A percentile compares a stretch with the other conserved stretches of the same genome.
These are phyloP conservation scores for Heterodera filipjevi DNA, from an alignment of 2,888 invertebrate genomes.

Conservation along the genomic window DNA sequence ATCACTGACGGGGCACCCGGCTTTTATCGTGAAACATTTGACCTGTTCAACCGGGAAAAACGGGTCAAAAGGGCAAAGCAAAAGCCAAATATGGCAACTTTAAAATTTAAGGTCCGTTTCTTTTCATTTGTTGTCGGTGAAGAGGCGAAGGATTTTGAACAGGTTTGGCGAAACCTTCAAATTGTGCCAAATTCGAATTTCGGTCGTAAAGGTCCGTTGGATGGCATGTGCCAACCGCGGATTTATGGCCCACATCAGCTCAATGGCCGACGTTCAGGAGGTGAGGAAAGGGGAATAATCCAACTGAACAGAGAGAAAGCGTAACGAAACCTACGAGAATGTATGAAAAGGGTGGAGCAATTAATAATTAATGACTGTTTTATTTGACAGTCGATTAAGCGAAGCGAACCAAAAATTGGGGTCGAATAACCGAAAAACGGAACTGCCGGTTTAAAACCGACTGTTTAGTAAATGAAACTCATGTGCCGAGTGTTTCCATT, in stretches of 20 bases:
- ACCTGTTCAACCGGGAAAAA: conserved; percentile 83
- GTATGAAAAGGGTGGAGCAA: too few species aligned
- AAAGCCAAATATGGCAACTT: background rate
- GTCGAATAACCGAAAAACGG: too few species aligned
- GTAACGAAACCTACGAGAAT: too few species aligned
- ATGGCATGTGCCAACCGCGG: conserved; percentile 99
- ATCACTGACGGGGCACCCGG: conserved; percentile 98
- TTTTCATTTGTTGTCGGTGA: conserved; percentile 97
- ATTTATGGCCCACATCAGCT: conserved; percentile 78
- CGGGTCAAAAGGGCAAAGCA: conserved; percentile 55
- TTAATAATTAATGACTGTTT: too few species aligned
- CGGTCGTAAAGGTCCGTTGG: conserved; percentile 80
- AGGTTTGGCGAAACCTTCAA: conserved; percentile 66
- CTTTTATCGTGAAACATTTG: conserved; percentile 88
- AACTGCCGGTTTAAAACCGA: too few species aligned
- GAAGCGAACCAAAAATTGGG: too few species aligned
- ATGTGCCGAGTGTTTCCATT: background rate
- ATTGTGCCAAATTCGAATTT: background rate
- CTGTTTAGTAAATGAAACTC: background rate
- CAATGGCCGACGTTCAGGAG: conserved; percentile 96
- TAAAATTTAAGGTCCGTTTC: conserved; percentile 79
- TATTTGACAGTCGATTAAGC: too few species aligned
- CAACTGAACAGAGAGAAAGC: background rate
- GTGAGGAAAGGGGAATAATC: conserved; percentile 69
- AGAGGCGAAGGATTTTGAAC: conserved; percentile 81